phyloP scores from a whole-genome alignment of 2,888 invertebrate genomes.

The Anoplius nigerrimus region DNA sequence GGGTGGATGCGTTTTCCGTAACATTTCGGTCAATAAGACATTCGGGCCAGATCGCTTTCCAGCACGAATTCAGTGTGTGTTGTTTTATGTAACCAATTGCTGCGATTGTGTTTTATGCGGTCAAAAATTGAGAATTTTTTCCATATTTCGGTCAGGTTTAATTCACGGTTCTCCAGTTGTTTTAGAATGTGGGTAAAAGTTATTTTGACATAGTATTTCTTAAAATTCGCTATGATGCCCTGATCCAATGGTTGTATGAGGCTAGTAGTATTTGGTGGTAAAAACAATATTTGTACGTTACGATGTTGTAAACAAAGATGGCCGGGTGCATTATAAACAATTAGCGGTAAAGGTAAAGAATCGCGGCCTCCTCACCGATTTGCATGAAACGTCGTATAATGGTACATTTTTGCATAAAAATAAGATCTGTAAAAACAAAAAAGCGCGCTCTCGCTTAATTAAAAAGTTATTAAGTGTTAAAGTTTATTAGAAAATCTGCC shows the following conservation, averaged over 20 bases:
- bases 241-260: constrained; percentile 59
- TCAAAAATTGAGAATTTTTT: constrained; percentile 52
- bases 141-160: constrained; percentile 45
- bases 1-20: constrained; percentile 44
- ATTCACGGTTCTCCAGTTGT: constrained; percentile 44
- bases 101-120: constrained; percentile 40
- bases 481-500: no score
- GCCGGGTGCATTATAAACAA: constrained; percentile 52
- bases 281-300: constrained; percentile 49
- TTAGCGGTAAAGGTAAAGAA: no score
- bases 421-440: no score
- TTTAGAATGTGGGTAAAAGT: constrained; percentile 47
- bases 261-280: constrained; percentile 58
- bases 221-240: constrained; percentile 60
- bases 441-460: no score
- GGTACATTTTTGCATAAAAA: no score
- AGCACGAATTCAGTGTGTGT: constrained; percentile 56
- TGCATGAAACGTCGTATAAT: no score
- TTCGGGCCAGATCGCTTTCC: constrained; percentile 57
- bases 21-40: constrained; percentile 54
- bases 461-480: no score
- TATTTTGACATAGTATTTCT: constrained; percentile 52
- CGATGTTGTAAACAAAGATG: constrained; percentile 50
- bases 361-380: no score
- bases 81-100: constrained; percentile 45